Conservation (phyloP, 2,797 vertebrate species). For the Brotula barbata region DNA sequence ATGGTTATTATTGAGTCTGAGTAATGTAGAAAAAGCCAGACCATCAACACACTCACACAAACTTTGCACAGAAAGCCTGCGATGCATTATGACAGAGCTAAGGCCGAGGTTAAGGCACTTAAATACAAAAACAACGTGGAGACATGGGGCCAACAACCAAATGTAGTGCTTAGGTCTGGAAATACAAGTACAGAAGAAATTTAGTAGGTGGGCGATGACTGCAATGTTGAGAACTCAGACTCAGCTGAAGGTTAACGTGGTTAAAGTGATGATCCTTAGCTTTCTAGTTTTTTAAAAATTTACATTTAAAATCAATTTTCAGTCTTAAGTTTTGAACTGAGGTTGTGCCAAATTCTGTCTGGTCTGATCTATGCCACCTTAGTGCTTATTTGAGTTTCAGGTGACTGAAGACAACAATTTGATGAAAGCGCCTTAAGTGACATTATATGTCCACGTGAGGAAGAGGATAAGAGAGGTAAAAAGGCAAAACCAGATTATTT, state of each 20-base stretch:
- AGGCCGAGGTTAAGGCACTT: slow-evolving; percentile 79
- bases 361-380: slow-evolving; percentile 5
- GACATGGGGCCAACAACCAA: slow-evolving; percentile 43
- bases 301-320: no score
- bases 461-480: slow-evolving; percentile 28
- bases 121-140: slow-evolving; percentile 65
- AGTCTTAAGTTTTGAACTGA: no score
- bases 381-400: not conserved
- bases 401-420: slow-evolving; percentile 13
- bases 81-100: slow-evolving; percentile 62
- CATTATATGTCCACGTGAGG: slow-evolving; percentile 18
- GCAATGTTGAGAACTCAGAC: slow-evolving; percentile 4
- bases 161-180: slow-evolving; percentile 30
- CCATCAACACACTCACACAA: slow-evolving; percentile 46
- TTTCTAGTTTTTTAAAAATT: no score
- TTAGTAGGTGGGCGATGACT: not conserved
- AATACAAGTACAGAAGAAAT: slow-evolving; percentile 20
- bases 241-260: not conserved
- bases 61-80: slow-evolving; percentile 52
- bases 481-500: slow-evolving; percentile 42
- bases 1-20: slow-evolving; percentile 46
- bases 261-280: no score
- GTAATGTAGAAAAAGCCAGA: slow-evolving; percentile 53
- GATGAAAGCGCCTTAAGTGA: slow-evolving; percentile 27
- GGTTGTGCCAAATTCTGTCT: no score